A percentile compares a stretch with the other conserved stretches of the same genome.
These are phyloP conservation scores for Pipa parva DNA, from an alignment of 2,113 vertebrate species.

Conservation along the genomic window DNA sequence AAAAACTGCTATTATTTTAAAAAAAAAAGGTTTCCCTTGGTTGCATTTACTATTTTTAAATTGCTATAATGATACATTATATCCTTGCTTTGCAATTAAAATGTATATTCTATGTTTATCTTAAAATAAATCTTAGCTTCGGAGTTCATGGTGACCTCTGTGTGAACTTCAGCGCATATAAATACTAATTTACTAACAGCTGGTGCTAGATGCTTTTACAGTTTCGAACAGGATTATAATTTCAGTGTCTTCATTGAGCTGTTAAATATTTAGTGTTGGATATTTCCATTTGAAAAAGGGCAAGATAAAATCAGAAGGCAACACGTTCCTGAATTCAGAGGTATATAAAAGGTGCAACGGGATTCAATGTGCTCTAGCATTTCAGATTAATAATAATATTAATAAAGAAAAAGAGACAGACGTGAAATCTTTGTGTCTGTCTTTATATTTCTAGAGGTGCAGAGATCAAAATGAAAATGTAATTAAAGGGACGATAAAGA, in stretches of 20 bases:
- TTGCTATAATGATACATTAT: background rate
- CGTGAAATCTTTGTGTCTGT: too few relatives aligned
- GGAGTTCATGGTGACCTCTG: background rate
- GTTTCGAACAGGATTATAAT: constrained; percentile 10
- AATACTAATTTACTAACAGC: constrained; percentile 18
- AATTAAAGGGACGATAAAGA: too few relatives aligned
- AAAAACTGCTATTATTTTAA: background rate
- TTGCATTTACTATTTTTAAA: constrained; percentile 11
- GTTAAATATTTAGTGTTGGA: constrained; percentile 8
- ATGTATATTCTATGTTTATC: background rate
- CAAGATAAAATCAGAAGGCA: background rate
- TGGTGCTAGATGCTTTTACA: background rate
- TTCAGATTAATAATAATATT: background rate
- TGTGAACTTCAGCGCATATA: constrained; percentile 2
- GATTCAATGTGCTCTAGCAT: background rate
- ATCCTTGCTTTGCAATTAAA: constrained; percentile 1
- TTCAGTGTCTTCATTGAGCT: background rate
- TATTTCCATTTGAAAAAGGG: constrained; percentile 1
- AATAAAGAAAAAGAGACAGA: too few relatives aligned
- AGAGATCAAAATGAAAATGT: too few relatives aligned
- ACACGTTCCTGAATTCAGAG: background rate
- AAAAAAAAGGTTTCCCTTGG: background rate
- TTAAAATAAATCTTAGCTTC: background rate
- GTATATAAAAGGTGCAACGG: background rate
- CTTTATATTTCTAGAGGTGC: too few relatives aligned